Base-by-base conservation (phyloP, 2,113 vertebrate species). In the Tretioscincus oriximinensis region DNA sequence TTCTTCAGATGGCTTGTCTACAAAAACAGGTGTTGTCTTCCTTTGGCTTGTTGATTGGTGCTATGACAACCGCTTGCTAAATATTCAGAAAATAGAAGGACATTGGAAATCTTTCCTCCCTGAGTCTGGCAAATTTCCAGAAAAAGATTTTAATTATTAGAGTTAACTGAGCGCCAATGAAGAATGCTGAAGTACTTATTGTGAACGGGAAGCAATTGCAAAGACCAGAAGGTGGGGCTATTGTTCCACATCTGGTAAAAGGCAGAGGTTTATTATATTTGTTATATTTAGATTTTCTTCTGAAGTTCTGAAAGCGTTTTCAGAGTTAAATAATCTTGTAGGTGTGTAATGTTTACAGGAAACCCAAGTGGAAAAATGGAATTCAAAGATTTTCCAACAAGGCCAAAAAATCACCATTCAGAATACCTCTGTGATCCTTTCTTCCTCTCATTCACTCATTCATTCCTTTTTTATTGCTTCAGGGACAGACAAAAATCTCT, bases 401-500 rank as follows among this genome's bases (percentile, higher is more conserved):
- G 45, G 7, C 7, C 7, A 51, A 45, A 47, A 72, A 72, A 6
- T 5, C 0, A 3, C 18, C 68, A 77, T 51, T 84, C 51, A 3
- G 66, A 26, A 9, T 9, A 2, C 29, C 26, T 18, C 4, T 58
- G 54, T 58, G 54, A 4, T 54, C 63, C 68, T 5, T 20, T 60
- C 73, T 84, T 20, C 1, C 11, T 26, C 3, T 3, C 76, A 65
- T 73, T 35, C 10, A 4, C 51, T 24, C 70, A 86, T 77, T 67
- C 67, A 12, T 82, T 66, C 41, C n/a, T 35, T 84, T 66, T 49
- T 78, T 6, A 31, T 80, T 82, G 76, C 83, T 24, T 54, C 29
- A 89, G 95, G 51, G 92, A 93, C 51, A 93, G 73, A 64, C 71
- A 81, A 63, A 90, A 83, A 77, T 51, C 80, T 1, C 61, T 84